These are phyloP conservation scores for Caenorhabditis auriculariae DNA, from an alignment of 2,888 invertebrate genomes.

Conservation along the genomic window DNA sequence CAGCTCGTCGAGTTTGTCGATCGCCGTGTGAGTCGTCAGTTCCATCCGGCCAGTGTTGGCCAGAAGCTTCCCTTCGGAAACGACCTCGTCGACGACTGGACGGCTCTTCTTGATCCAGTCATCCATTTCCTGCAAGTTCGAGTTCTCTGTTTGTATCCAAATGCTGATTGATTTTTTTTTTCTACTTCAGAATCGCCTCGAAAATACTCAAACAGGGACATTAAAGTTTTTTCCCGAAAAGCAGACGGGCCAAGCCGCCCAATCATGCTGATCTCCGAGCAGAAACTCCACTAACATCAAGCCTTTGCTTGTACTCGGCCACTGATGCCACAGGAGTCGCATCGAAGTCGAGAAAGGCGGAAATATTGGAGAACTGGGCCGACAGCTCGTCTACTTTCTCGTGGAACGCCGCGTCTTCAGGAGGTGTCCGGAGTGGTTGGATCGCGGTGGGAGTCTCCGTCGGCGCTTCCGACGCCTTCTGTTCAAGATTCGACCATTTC, in stretches of 20 bases:
- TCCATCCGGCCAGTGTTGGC: constrained; percentile 57
- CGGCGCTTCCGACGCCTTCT: constrained; percentile 4
- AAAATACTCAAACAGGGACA: too few species aligned
- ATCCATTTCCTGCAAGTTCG: constrained; percentile 19
- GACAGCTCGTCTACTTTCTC: constrained; percentile 22
- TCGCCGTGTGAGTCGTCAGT: constrained; percentile 47
- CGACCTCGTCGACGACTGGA: constrained; percentile 40
- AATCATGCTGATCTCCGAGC: not conserved
- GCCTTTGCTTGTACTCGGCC: constrained; percentile 25
- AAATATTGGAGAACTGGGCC: constrained; percentile 24
- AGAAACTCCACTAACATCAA: constrained; percentile 17
- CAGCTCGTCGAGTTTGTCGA: constrained; percentile 54
- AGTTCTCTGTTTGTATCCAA: too few species aligned
- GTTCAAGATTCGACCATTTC: constrained; percentile 34
- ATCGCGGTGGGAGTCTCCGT: not conserved
- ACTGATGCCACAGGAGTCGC: constrained; percentile 33
- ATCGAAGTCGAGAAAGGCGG: constrained; percentile 41
- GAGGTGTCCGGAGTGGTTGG: too few species aligned
- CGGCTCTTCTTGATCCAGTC: constrained; percentile 26
- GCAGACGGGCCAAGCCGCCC: too few species aligned
- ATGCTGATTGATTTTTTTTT: too few species aligned
- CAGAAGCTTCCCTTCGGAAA: constrained; percentile 49
- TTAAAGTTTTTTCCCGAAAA: too few species aligned
- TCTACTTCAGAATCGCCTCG: too few species aligned
- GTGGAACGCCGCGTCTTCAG: constrained; percentile 14